phyloP scores from a whole-genome alignment of 2,113 vertebrate species.

The Pseudonaja textilis region DNA sequence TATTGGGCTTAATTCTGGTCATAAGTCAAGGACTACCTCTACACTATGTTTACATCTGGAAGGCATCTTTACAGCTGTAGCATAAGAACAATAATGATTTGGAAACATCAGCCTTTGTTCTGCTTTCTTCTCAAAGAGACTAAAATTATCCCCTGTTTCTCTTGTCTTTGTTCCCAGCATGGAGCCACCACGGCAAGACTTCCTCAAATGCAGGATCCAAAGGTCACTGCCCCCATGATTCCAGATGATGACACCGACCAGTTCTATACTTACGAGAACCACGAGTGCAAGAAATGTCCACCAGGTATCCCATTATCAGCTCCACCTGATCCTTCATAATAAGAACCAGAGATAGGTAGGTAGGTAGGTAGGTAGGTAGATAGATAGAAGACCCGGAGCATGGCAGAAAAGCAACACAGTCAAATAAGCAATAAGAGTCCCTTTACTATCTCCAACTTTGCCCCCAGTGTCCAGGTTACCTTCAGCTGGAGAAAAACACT shows the following conservation, averaged over 20 bases:
- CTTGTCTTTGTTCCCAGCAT: background rate
- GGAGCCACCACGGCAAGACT: background rate
- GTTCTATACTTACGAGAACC: background rate
- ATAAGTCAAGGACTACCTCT: background rate
- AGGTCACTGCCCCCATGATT: too few species aligned
- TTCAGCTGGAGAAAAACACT: too few species aligned
- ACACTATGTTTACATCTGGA: background rate
- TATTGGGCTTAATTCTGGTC: too few species aligned
- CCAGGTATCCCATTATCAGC: background rate
- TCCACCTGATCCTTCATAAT: background rate
- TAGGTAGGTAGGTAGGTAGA: too few species aligned
- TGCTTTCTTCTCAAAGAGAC: background rate
- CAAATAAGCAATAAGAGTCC: too few species aligned
- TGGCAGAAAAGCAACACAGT: too few species aligned
- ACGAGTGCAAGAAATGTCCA: background rate
- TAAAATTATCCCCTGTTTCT: background rate
- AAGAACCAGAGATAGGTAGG: too few species aligned
- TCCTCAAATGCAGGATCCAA: fast-evolving
- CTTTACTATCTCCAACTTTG: too few species aligned
- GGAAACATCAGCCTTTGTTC: background rate
- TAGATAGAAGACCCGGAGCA: too few species aligned
- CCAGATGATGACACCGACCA: fast-evolving
- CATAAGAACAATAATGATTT: background rate
- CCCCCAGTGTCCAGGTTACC: too few species aligned
- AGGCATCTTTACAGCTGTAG: background rate